Evolutionary conservation across 1,140 invertebrate genomes (phyloP).

Genomic region (Maniola jurtina): DNA sequence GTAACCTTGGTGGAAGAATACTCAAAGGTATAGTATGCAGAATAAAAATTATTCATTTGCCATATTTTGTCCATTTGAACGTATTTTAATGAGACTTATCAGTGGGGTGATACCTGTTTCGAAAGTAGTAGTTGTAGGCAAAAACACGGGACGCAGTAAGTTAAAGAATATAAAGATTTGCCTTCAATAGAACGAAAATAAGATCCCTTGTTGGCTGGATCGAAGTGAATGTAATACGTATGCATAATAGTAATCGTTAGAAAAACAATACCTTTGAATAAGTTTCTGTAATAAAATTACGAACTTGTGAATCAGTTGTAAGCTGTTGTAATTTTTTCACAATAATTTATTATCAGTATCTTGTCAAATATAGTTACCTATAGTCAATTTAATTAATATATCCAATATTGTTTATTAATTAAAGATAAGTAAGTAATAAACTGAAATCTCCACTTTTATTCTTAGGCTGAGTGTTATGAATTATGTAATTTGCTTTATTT

Average conservation of each 20-base stretch:
- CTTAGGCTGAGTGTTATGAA: background rate
- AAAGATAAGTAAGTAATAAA: background rate
- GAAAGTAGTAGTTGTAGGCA: constrained; percentile 16
- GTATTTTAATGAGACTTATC: constrained; percentile 37
- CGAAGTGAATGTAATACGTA: constrained; percentile 50
- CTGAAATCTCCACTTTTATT: background rate
- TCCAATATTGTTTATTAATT: background rate
- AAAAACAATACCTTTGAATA: constrained; percentile 25
- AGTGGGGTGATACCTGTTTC: constrained; percentile 11
- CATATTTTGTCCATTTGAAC: constrained; percentile 69
- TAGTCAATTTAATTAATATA: background rate
- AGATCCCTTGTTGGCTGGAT: constrained; percentile 41
- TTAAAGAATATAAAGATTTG: constrained; percentile 14
- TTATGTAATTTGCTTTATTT: constrained; percentile 2
- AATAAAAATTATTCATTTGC: constrained; percentile 56
- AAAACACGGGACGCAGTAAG: background rate
- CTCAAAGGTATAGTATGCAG: constrained; percentile 54
- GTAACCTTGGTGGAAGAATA: constrained; percentile 48
- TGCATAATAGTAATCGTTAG: constrained; percentile 43
- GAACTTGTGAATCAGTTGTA: constrained; percentile 9
- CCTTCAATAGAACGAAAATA: constrained; percentile 34
- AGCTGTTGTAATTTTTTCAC: background rate
- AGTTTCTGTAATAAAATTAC: constrained; percentile 19
- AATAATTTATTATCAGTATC: background rate
- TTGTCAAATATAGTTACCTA: background rate